Evolutionary conservation across 2,888 invertebrate species (phyloP), one percentile per base, ranked within the genome.

Genomic region (Octodonta nipae): DNA sequence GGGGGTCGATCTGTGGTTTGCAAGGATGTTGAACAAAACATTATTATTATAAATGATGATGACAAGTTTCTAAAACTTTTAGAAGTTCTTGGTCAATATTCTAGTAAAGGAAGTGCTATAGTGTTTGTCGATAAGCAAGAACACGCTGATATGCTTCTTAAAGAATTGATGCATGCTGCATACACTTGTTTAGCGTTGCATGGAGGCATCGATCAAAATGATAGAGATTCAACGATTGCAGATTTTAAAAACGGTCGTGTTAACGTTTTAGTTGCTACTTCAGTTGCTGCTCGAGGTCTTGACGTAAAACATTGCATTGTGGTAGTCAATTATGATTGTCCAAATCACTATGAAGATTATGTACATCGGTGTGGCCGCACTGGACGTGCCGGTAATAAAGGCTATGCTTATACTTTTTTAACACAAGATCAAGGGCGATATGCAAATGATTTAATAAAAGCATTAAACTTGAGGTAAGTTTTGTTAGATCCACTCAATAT

Each of bases 271-370:
- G 86, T 96, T 3, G 98, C 98, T 0, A 98, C 98, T 1, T 96
- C 95, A 8, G 96, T 99, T 2, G 96, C 96, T 3, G 96, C 98
- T 1, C 67, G 98, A 34, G 98, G 98, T 0, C 67, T 99, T n/a
- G 98, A 99, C 60, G 96, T 99, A 1, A 96, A 96, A 57, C 91
- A 96, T 50, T 71, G 98, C 33, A 92, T 93, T 51, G 66, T 98
- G 15, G 98, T 99, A 2, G 83, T 99, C 8, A 99, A 99, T 65
- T 98, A 93, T 61, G 96, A 99, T 64, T 95, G 93, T 52, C 96
- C 98, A 0, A 98, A 98, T 64, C 98, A 99, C 62, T 98, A 98
- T 55, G 98, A 99, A 63, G 98, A 99, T 62, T 99, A 99, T 60
- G 96, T 99, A 12, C 98, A 99, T 61, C 77, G 96, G 55, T 95